Base-by-base conservation (phyloP, 2,888 invertebrate genomes). In the Frankliniella intonsa region DNA sequence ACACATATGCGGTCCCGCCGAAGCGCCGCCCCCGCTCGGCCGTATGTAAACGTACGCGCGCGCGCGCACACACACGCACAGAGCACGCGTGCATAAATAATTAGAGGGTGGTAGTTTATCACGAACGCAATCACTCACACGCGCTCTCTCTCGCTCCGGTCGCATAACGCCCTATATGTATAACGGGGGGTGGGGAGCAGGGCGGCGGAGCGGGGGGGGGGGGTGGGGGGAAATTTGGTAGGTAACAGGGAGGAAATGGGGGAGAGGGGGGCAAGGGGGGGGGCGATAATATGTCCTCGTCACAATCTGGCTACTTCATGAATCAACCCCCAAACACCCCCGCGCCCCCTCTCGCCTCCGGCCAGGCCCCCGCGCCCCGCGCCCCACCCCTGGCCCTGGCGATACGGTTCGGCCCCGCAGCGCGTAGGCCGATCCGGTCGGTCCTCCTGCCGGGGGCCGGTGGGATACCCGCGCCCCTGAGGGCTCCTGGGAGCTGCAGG, bases 251-350 rank as follows among this genome's bases (percentile, higher is more conserved):
- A 76, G 69, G 22, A 25, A 25, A 2, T 3, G 69, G 69, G 25
- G 25, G 69, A 76, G 69, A 12, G 25, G 25, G 69, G 69, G 22
- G 69, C 8, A n/a, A n/a, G 69, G 69, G 69, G 25, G 69, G 1
- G 25, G 69, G 69, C 25, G 69, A 76, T 76, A 76, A 76, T 76
- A 76, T 76, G 69, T 76, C 25, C 69, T 76, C 65, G n/a, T 76
- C 79, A 38, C 79, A 50, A 81, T 62, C 50, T 81, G 82, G 50
- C 81, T 80, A 82, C 82, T 83, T 82, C 82, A 82, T 83, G 82
- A 82, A 81, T 81, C 65, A 83, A 83, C 80, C 80, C 38, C 38
- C 38, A 38, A 38, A 38, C 38, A 38, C 38, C 83, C 79, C 51
- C 83, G 14, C n/a, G 25, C 83, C 80, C 50, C 19, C 83, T 38